Conservation (phyloP, 2,797 vertebrate genomes). For the Crypturellus tataupa region DNA sequence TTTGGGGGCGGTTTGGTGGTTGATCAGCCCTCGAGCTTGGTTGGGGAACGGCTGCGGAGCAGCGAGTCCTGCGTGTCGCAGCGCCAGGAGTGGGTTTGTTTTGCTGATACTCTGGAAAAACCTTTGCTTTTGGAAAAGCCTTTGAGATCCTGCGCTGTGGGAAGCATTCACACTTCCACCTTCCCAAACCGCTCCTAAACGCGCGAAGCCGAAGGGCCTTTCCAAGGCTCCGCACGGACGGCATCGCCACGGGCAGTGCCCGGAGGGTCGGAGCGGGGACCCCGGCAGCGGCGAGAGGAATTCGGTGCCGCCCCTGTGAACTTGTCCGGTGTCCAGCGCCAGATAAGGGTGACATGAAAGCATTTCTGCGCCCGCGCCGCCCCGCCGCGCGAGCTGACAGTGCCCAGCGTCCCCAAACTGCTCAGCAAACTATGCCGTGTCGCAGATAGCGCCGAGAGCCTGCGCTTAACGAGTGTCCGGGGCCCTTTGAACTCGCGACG, state of each 20-base stretch:
- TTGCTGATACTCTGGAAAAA: neutral
- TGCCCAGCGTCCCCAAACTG: conserved; percentile 26
- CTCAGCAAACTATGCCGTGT: conserved; percentile 49
- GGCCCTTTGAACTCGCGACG: conserved; percentile 57
- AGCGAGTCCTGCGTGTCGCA: no score
- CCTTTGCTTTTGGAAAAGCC: no score
- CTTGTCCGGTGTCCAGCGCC: conserved; percentile 29
- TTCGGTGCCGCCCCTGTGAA: neutral
- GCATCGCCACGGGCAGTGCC: no score
- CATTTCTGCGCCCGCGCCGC: neutral
- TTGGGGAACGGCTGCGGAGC: no score
- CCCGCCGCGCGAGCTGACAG: conserved; percentile 14
- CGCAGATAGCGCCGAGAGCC: conserved; percentile 2
- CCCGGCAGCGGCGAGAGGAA: neutral
- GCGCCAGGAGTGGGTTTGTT: neutral
- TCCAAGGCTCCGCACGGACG: accelerated
- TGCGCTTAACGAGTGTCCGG: neutral
- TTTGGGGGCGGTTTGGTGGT: neutral
- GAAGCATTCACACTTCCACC: neutral
- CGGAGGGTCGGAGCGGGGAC: no score
- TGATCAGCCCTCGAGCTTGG: no score
- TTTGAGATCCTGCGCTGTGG: neutral
- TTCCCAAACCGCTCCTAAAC: neutral
- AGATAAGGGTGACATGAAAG: conserved; percentile 49
- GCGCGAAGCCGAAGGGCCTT: neutral